phyloP scores from a whole-genome alignment of 2,797 vertebrate genomes.

The Tokudaia tokunoshimensis region DNA sequence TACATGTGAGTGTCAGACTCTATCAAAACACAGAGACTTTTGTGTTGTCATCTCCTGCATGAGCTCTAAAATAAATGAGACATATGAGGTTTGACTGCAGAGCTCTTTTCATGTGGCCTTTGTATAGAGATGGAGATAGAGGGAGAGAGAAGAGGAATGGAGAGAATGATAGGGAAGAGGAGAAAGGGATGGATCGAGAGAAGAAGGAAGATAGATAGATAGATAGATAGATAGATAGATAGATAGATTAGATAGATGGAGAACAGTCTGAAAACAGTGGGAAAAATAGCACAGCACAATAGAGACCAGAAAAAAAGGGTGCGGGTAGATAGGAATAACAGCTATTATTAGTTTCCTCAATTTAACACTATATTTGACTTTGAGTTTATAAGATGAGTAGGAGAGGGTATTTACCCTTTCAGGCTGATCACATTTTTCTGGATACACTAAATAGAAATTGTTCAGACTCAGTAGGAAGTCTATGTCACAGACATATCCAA shows the following conservation, averaged over 20 bases:
- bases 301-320: background rate
- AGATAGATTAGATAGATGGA: background rate
- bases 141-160: background rate
- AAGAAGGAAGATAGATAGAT: background rate
- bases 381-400: background rate
- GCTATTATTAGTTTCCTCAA: conserved; percentile 1
- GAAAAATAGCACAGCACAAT: background rate
- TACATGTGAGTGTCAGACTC: conserved; percentile 35
- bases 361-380: background rate
- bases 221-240: background rate
- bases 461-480: background rate
- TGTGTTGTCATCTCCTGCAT: background rate
- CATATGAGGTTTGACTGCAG: background rate
- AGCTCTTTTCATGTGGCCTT: background rate
- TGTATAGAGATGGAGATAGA: background rate
- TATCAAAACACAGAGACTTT: conserved; percentile 32
- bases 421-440: background rate
- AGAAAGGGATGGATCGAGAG: background rate
- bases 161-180: background rate
- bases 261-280: background rate
- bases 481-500: background rate
- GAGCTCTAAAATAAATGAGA: background rate
- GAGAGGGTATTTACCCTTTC: background rate
- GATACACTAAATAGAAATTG: background rate
- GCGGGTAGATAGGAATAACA: background rate